Conservation (phyloP, 1,140 invertebrate species). For the Brachionus angularis region DNA sequence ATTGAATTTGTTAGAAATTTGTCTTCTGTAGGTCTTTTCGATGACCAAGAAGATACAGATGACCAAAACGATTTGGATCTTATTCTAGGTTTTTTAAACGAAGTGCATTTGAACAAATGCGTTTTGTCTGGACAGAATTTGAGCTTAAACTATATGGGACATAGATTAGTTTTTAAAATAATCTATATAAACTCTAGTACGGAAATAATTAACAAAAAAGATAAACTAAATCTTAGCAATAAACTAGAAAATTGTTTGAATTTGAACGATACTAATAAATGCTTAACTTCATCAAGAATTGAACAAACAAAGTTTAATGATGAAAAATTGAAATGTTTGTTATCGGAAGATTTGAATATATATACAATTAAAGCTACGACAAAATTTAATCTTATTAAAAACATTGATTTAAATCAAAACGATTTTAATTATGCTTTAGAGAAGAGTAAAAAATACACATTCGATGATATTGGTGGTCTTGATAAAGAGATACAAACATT, state of each 20-base stretch:
- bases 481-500: constrained; percentile 22
- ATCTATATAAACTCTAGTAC: neutral
- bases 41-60: neutral
- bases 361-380: constrained; percentile 21
- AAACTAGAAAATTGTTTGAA: constrained; percentile 13
- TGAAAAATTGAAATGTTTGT: neutral
- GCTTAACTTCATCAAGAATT: neutral
- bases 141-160: constrained; percentile 18
- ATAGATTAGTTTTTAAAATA: constrained; percentile 26
- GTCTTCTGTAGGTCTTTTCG: neutral
- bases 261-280: neutral
- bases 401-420: neutral
- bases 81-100: constrained; percentile 13
- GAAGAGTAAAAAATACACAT: neutral
- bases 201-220: neutral
- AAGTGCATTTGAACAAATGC: constrained; percentile 22
- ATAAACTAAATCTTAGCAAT: neutral
- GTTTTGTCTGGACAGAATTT: constrained; percentile 8
- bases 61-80: neutral
- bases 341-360: neutral
- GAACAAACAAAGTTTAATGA: neutral
- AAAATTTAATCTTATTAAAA: constrained; percentile 20
- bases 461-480: constrained; percentile 38
- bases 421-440: neutral
- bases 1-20: constrained; percentile 38